Percentiles rank a stretch among this genome's conserved stretches.
Conservation (phyloP, 2,888 invertebrate species). For the Homarus gammarus region DNA sequence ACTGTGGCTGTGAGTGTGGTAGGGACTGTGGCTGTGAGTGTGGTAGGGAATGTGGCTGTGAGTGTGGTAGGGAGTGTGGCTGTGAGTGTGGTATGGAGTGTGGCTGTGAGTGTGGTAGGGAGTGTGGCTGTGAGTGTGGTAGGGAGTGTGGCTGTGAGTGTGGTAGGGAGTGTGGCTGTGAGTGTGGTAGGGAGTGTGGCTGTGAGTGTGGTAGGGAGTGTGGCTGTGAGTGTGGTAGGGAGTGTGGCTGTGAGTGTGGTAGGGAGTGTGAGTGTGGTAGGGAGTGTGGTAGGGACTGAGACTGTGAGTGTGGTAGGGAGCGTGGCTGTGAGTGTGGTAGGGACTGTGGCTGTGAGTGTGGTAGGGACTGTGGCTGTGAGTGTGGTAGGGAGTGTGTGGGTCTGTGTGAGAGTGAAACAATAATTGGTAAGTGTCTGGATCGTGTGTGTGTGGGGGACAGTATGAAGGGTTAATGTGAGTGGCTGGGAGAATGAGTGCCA, state of each 20-base stretch:
- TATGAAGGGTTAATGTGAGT: not conserved
- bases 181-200: not conserved
- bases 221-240: no score
- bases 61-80: not conserved
- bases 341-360: no score
- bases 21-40: not conserved
- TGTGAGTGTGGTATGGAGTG: not conserved
- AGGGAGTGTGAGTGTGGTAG: not conserved
- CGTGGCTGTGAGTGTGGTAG: no score
- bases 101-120: not conserved
- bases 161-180: not conserved
- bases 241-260: no score
- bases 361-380: not conserved
- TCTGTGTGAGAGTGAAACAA: not conserved
- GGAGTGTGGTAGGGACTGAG: no score
- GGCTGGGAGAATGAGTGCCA: not conserved
- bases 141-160: slow-evolving; percentile 1
- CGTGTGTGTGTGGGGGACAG: not conserved
- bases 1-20: no score
- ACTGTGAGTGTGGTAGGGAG: no score
- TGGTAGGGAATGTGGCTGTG: not conserved
- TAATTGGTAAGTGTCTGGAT: not conserved
- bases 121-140: not conserved
- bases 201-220: not conserved
- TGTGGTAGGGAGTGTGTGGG: not conserved